Evolutionary conservation across 2,797 vertebrate genomes (phyloP).

Genomic region (Erethizon dorsatum): DNA sequence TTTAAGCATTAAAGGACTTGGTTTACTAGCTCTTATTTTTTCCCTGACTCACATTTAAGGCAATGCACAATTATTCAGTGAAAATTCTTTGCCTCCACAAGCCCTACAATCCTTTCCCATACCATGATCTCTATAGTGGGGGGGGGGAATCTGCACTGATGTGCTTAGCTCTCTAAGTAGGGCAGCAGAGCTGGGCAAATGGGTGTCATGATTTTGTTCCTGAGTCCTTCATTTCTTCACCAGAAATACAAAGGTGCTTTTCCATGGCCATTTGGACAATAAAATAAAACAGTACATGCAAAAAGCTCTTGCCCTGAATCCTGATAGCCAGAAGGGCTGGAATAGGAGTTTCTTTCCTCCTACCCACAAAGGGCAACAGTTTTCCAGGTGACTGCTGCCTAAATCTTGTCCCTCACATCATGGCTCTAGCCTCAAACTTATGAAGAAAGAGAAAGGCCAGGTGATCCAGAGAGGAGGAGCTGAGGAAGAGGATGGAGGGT

Average conservation of each 20-base stretch:
- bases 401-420: background rate
- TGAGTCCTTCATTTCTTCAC: background rate
- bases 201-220: background rate
- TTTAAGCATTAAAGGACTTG: background rate
- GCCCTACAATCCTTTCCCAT: background rate
- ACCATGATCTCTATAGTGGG: background rate
- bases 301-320: background rate
- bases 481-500: background rate
- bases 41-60: background rate
- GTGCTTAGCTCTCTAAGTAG: background rate
- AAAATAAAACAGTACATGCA: background rate
- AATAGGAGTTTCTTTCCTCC: background rate
- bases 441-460: background rate
- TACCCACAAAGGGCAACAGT: rapidly evolving
- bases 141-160: background rate
- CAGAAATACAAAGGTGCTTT: background rate
- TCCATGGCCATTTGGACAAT: too few relatives aligned
- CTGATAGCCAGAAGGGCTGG: background rate
- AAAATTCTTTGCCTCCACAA: background rate
- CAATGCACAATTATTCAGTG: background rate
- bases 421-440: background rate
- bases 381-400: background rate
- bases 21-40: background rate
- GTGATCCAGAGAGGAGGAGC: background rate
- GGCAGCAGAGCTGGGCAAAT: background rate